Evolutionary conservation across 2,888 invertebrate species (phyloP).

Genomic region (Dryomyza anilis): DNA sequence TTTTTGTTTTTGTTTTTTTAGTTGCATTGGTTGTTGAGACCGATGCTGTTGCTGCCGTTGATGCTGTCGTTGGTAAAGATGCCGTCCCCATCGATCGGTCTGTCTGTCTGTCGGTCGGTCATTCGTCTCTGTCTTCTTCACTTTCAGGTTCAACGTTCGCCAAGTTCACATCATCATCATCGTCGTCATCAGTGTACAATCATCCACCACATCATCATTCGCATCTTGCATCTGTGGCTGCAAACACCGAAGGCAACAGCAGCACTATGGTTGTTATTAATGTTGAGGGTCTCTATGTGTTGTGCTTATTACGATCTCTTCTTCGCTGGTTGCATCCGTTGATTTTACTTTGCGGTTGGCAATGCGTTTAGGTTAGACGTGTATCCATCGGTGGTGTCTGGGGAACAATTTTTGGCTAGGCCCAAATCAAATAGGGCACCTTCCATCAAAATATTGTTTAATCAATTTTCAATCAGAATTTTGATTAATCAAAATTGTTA

Average conservation of each 20-base stretch:
- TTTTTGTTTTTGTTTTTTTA: constrained; percentile 1
- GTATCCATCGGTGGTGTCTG: no score
- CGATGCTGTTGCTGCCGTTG: constrained; percentile 3
- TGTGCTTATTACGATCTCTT: background rate
- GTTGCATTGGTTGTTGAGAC: background rate
- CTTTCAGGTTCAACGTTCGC: constrained; percentile 29
- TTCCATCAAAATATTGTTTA: no score
- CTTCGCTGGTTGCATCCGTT: background rate
- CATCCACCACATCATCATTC: no score
- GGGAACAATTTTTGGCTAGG: no score
- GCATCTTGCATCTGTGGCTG: no score
- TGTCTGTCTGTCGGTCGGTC: constrained; percentile 31
- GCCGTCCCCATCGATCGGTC: constrained; percentile 20
- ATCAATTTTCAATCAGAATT: no score
- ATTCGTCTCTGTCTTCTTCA: constrained; percentile 21
- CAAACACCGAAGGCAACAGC: no score
- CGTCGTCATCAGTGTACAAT: background rate
- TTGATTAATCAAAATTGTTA: no score
- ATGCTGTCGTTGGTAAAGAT: background rate
- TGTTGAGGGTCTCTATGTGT: background rate
- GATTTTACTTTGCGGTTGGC: no score
- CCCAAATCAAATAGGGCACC: no score
- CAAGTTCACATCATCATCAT: constrained; percentile 4
- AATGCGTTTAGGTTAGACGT: no score
- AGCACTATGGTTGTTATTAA: background rate